A percentile compares a stretch with the other conserved stretches of the same genome.
phyloP scores from a whole-genome alignment of 2,797 vertebrate genomes.

The Nothura maculosa region DNA sequence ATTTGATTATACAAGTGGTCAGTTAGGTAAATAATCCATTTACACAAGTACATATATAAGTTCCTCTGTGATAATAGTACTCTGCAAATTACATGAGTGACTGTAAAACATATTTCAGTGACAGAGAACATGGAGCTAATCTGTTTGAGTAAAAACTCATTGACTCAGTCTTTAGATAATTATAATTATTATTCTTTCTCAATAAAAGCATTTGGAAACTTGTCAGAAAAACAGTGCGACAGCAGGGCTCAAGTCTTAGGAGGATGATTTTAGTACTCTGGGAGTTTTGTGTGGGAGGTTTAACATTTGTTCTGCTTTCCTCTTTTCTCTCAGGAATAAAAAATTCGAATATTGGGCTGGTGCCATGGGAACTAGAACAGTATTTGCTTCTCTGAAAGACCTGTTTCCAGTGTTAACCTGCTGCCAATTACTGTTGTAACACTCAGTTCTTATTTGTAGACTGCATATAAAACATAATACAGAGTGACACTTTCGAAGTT shows the following conservation, averaged over 20 bases:
- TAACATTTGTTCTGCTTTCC: constrained; percentile 56
- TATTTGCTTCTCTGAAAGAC: constrained; percentile 40
- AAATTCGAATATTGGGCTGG: constrained; percentile 62
- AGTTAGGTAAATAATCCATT: neutral
- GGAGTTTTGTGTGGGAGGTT: constrained; percentile 66
- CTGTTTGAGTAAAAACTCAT: neutral
- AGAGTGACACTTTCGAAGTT: neutral
- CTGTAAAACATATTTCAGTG: neutral
- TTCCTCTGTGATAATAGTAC: neutral
- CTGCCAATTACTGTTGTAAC: neutral
- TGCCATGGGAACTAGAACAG: constrained; percentile 74
- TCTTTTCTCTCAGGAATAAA: constrained; percentile 52
- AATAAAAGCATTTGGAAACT: constrained; percentile 36
- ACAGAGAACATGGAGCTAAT: neutral
- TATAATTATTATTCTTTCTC: constrained; percentile 4
- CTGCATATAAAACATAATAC: neutral
- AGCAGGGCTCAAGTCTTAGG: neutral
- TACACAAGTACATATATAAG: neutral
- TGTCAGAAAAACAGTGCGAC: constrained; percentile 37
- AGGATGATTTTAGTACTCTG: constrained; percentile 30
- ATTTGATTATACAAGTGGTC: neutral
- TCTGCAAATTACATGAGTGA: neutral
- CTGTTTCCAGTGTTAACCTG: constrained; percentile 1
- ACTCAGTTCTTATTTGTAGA: constrained; percentile 10
- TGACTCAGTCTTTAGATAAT: neutral